These are phyloP conservation scores for Laspeyria flexula DNA, from an alignment of 2,888 invertebrate genomes.

Conservation along the genomic window DNA sequence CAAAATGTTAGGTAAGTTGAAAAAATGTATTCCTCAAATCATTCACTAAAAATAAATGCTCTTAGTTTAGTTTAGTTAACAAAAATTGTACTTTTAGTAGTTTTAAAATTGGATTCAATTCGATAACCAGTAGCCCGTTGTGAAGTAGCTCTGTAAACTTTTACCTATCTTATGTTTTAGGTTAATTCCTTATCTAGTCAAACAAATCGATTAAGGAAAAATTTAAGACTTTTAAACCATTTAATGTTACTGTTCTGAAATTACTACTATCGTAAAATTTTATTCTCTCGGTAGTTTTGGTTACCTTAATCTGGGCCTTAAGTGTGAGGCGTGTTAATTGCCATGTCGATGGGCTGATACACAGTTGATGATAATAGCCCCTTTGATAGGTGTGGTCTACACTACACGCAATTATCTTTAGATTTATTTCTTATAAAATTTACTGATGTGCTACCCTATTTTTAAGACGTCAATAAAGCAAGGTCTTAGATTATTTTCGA, in stretches of 20 bases:
- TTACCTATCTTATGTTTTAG: no score
- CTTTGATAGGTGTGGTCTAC: conserved; percentile 61
- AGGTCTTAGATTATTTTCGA: conserved; percentile 37
- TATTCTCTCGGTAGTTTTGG: conserved; percentile 1
- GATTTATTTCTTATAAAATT: conserved; percentile 53
- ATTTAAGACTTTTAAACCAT: no score
- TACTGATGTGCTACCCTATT: conserved; percentile 39
- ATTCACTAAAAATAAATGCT: no score
- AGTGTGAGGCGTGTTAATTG: conserved; percentile 58
- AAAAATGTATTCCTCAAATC: no score
- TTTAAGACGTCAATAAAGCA: conserved; percentile 38
- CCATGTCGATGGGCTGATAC: conserved; percentile 56
- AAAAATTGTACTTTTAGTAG: no score
- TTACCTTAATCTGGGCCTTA: conserved; percentile 33
- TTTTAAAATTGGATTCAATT: no score
- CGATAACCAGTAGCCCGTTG: no score
- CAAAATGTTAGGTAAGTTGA: no score
- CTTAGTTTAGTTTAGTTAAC: no score
- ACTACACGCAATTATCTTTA: conserved; percentile 47
- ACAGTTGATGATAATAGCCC: conserved; percentile 52
- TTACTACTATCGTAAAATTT: not conserved
- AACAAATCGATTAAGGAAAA: no score
- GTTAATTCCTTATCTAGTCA: no score
- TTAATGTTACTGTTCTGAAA: not conserved
- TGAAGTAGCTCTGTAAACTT: no score